phyloP scores from a whole-genome alignment of 2,888 invertebrate species.

The Phragmatobia fuliginosa region DNA sequence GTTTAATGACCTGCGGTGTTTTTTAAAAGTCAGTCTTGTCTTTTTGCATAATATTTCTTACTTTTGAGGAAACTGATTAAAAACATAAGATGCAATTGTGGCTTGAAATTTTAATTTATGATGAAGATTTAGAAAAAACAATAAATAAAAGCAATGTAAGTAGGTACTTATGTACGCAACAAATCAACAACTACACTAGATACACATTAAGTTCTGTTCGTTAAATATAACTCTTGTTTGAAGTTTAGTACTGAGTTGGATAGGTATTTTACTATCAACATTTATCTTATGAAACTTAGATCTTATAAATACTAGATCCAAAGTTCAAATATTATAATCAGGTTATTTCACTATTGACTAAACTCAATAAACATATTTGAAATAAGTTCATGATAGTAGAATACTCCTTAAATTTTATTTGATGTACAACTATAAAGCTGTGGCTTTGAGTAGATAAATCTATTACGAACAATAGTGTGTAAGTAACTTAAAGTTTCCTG shows the following conservation, averaged over 20 bases:
- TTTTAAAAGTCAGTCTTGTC: background rate
- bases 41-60: background rate
- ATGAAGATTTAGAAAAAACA: too few species aligned
- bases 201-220: background rate
- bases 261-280: background rate
- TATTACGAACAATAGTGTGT: background rate
- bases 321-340: background rate
- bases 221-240: background rate
- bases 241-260: too few species aligned
- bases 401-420: background rate
- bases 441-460: background rate
- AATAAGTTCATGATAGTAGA: background rate
- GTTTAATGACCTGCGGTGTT: background rate
- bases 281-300: background rate
- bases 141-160: too few species aligned
- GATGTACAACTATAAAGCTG: background rate
- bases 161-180: too few species aligned
- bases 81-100: background rate
- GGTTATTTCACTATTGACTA: background rate
- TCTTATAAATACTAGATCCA: background rate
- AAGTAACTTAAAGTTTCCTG: background rate
- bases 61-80: background rate
- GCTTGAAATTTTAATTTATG: background rate
- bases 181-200: background rate
- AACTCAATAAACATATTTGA: background rate